Evolutionary conservation across 2,113 vertebrate genomes (phyloP).

Genomic region (Callospermophilus lateralis): DNA sequence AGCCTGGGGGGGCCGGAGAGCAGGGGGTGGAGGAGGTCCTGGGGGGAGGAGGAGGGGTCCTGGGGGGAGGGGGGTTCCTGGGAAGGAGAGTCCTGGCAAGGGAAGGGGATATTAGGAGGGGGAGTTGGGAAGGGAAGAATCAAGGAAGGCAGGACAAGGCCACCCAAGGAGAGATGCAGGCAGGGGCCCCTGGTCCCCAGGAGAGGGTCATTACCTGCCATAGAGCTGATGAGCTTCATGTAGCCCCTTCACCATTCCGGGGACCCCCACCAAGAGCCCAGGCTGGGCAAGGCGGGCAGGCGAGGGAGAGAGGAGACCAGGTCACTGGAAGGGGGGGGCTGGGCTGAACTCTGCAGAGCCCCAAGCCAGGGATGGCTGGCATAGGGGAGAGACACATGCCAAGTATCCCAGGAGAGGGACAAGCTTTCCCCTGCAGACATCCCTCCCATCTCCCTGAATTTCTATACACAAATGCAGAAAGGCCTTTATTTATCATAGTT

Average conservation of each 20-base stretch:
- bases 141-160: conserved; percentile 65
- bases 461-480: conserved; percentile 51
- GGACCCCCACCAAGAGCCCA: conserved; percentile 95
- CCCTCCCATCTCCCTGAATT: conserved; percentile 69
- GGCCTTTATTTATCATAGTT: conserved; percentile 1
- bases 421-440: conserved; percentile 58
- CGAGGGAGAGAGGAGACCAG: conserved; percentile 77
- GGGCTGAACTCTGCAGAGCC: conserved; percentile 84
- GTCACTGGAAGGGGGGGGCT: conserved; percentile 85
- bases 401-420: conserved; percentile 80
- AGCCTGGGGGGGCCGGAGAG: conserved; percentile 88
- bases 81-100: conserved; percentile 80
- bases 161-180: conserved; percentile 62
- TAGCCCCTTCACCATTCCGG: conserved; percentile 96
- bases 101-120: conserved; percentile 78
- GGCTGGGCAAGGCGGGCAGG: conserved; percentile 87
- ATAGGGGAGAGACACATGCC: conserved; percentile 81
- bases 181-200: conserved; percentile 28
- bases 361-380: conserved; percentile 81
- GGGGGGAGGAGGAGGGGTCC: conserved; percentile 72
- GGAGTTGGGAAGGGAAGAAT: conserved; percentile 70
- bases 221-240: conserved; percentile 95
- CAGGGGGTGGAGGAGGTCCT: conserved; percentile 81
- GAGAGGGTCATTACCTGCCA: conserved; percentile 91
- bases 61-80: conserved; percentile 73